Base-by-base conservation (phyloP, 1,140 invertebrate species). In the Cherax quadricarinatus region DNA sequence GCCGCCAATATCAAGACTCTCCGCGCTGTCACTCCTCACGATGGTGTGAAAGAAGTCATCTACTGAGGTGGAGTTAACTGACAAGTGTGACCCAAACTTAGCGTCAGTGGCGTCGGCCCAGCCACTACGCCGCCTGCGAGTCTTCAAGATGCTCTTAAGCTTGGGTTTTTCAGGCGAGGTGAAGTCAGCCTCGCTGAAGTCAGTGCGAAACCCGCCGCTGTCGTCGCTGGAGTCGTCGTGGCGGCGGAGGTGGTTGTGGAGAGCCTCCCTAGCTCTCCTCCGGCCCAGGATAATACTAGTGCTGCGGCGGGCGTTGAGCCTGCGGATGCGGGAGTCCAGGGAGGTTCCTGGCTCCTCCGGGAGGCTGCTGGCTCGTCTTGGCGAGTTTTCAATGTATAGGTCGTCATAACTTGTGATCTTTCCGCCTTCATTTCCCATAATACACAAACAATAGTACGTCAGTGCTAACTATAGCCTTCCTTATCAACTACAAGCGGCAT, bases 371-470 rank as follows among this genome's bases (percentile, higher is more conserved):
- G 24, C 41, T 14, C 66, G 60, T 14, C 88, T 41, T 14, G 79
- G 57, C 16, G 73, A 81, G 66, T 49, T 78, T 4, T 87, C 90
- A 60, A 91, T 91, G 78, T 53, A 91, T 14, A 91, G 85, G 85
- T 91, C 84, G 73, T 91, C 90, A 81, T 87, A 91, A 57, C 90
- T 91, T n/a, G 90, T 91, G 60, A 91, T 66, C 78, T 86, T 91
- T 75, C 90, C 90, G 41, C 90, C 90, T 53, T 91, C 90, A 91
- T 91, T 91, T 75, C 90, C 90, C 90, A 91, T 86, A 81, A 80
- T 86, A 51, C n/a, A 75, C 14, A 48, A 62, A 66, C 60, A 62
- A 62, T 9, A 41, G 53, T 18, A 16, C n/a, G 82, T 62, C 49
- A 53, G 16, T 57, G 18, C 21, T 57, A 51, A 24, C 80, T 51